These are phyloP conservation scores for Gymnocephalus cernua DNA, from an alignment of 2,113 vertebrate genomes.

Conservation along the genomic window DNA sequence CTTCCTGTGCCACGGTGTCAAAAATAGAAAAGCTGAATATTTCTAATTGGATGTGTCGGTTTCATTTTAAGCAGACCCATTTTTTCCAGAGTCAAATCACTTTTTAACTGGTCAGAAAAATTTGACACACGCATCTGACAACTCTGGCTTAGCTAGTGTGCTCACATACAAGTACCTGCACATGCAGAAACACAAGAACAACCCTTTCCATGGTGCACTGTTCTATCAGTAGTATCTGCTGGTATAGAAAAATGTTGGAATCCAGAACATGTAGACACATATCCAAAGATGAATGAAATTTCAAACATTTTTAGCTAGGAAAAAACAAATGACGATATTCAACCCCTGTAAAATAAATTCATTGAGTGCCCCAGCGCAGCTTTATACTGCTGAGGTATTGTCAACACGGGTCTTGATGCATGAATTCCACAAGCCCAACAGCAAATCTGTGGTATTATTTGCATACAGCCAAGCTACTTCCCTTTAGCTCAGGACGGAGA, in stretches of 20 bases:
- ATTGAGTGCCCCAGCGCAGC: not conserved
- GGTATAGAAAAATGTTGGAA: not conserved
- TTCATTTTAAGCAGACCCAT: constrained; percentile 41
- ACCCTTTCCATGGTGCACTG: not conserved
- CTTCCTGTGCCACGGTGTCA: constrained; percentile 66
- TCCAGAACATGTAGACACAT: not conserved
- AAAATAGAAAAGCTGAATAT: constrained; percentile 73
- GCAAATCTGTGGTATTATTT: constrained; percentile 49
- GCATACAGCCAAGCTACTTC: constrained; percentile 47
- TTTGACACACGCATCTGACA: constrained; percentile 51
- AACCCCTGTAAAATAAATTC: not conserved
- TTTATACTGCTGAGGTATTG: not conserved
- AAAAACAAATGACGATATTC: not conserved
- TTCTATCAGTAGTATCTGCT: not conserved
- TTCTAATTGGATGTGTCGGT: constrained; percentile 66
- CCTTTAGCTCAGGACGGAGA: constrained; percentile 11
- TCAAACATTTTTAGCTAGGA: not conserved
- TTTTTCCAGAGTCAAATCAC: constrained; percentile 50
- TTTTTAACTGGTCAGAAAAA: constrained; percentile 61
- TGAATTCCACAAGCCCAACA: constrained; percentile 34
- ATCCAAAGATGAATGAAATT: not conserved
- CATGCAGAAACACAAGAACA: constrained; percentile 10
- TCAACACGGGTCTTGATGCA: constrained; percentile 13
- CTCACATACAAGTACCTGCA: not conserved
- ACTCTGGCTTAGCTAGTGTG: constrained; percentile 19